Percentiles rank a stretch among this genome's conserved stretches.
These are phyloP conservation scores for Crossoptilon crossoptilon DNA, from an alignment of 2,797 vertebrate species.

Conservation along the genomic window DNA sequence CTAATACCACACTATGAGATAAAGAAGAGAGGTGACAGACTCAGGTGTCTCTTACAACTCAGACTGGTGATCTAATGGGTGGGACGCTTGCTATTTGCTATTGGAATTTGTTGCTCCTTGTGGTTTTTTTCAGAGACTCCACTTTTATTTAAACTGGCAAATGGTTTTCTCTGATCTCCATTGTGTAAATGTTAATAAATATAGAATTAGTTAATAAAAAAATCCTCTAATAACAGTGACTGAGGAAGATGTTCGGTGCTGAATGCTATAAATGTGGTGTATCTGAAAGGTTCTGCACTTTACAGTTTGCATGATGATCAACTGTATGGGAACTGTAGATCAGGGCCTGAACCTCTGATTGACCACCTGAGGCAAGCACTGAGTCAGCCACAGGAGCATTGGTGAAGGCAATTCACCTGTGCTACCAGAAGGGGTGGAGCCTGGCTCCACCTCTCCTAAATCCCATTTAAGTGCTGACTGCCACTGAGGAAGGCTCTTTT, in stretches of 20 bases:
- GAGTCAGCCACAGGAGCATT: too few relatives aligned
- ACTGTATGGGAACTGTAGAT: too few relatives aligned
- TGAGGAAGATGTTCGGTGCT: background rate
- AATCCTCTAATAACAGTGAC: background rate
- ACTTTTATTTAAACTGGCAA: background rate
- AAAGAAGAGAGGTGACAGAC: background rate
- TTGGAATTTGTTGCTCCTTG: background rate
- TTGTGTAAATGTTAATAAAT: background rate
- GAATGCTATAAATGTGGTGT: background rate
- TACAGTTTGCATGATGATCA: background rate
- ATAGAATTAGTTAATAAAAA: background rate
- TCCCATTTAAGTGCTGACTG: too few relatives aligned
- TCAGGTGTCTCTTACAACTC: background rate
- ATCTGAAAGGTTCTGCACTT: background rate
- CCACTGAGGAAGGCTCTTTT: too few relatives aligned
- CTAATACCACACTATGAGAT: rapidly evolving
- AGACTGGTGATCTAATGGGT: background rate
- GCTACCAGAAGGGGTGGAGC: too few relatives aligned
- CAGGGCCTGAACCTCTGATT: too few relatives aligned
- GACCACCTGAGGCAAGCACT: too few relatives aligned
- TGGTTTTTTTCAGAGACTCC: background rate
- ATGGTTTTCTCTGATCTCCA: background rate
- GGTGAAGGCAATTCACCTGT: too few relatives aligned
- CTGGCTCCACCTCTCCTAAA: too few relatives aligned
- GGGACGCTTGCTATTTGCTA: background rate